These are phyloP conservation scores for Temnothorax curvispinosus DNA, from an alignment of 1,140 invertebrate genomes.

Conservation along the genomic window DNA sequence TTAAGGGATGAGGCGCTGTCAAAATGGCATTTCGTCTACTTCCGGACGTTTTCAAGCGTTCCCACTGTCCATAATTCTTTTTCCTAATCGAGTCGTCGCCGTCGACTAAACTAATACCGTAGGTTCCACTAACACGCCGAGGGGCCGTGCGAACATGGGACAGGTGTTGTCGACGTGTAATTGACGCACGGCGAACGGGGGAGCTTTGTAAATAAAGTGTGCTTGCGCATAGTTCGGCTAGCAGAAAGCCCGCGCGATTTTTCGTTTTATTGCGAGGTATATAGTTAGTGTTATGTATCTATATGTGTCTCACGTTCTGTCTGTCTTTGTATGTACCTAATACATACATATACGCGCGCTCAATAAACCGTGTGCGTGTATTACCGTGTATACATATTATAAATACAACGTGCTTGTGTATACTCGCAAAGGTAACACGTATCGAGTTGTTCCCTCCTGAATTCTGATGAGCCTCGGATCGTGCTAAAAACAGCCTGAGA, in stretches of 20 bases:
- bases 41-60: constrained; percentile 21
- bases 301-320: constrained; percentile 76
- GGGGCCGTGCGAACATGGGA: neutral
- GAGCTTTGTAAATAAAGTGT: constrained; percentile 70
- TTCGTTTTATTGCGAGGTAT: constrained; percentile 74
- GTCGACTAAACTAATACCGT: constrained; percentile 34
- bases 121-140: constrained; percentile 27
- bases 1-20: neutral
- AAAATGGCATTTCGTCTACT: constrained; percentile 34
- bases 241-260: constrained; percentile 63
- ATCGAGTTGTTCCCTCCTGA: constrained; percentile 18
- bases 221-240: constrained; percentile 63
- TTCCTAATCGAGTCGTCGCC: constrained; percentile 58
- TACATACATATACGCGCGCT: constrained; percentile 72
- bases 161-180: neutral
- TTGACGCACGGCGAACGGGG: constrained; percentile 12
- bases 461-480: constrained; percentile 50
- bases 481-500: neutral
- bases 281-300: constrained; percentile 62
- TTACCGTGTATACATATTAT: constrained; percentile 72
- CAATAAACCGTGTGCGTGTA: constrained; percentile 52
- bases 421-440: constrained; percentile 43
- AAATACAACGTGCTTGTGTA: constrained; percentile 64
- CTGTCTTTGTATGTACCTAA: constrained; percentile 77
- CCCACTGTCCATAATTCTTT: constrained; percentile 27